phyloP scores from a whole-genome alignment of 2,888 invertebrate species.

The Lepidocyrtinus sp. region DNA sequence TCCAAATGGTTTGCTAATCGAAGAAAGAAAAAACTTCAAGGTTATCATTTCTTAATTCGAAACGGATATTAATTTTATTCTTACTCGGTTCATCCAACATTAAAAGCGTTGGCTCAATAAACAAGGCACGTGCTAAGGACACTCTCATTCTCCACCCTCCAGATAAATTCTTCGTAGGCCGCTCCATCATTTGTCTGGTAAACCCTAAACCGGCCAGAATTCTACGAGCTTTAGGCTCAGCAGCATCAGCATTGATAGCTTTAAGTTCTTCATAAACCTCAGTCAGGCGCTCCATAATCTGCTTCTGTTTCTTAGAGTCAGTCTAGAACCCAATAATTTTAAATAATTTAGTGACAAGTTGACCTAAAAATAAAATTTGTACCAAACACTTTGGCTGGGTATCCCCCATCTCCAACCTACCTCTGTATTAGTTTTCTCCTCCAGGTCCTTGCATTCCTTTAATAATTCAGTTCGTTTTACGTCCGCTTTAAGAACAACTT shows the following conservation, averaged over 20 bases:
- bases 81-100: conserved; percentile 76
- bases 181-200: conserved; percentile 78
- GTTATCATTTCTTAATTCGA: background rate
- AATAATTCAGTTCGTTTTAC: conserved; percentile 87
- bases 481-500: conserved; percentile 94
- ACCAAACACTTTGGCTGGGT: conserved; percentile 69
- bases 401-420: conserved; percentile 84
- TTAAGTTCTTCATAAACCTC: conserved; percentile 98
- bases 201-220: conserved; percentile 98
- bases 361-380: no score
- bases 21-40: background rate
- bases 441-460: conserved; percentile 87
- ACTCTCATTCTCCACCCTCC: conserved; percentile 80
- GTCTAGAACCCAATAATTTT: conserved; percentile 9
- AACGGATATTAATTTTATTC: background rate
- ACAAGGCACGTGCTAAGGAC: conserved; percentile 74
- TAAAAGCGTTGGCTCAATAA: conserved; percentile 80
- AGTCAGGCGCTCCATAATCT: conserved; percentile 95
- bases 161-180: conserved; percentile 79
- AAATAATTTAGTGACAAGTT: background rate
- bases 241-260: conserved; percentile 96
- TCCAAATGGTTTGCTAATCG: conserved; percentile 96
- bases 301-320: conserved; percentile 73
- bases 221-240: conserved; percentile 93
- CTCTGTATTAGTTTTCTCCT: conserved; percentile 79